Percentiles rank a stretch among this genome's conserved stretches.
phyloP scores from a whole-genome alignment of 2,113 vertebrate genomes.

The Sylvia atricapilla region DNA sequence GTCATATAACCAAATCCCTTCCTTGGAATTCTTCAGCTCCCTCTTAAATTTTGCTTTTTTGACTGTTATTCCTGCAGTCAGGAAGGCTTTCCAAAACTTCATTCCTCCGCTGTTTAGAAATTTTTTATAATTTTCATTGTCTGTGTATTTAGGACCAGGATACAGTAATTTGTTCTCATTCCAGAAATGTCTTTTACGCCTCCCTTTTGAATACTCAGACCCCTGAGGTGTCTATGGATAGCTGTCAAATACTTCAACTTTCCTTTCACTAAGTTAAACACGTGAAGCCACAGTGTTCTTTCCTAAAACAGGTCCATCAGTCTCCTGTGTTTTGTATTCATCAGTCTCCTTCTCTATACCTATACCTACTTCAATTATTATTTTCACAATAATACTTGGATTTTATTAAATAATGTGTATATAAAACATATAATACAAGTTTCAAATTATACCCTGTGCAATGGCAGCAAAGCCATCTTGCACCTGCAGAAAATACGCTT shows the following conservation, averaged over 20 bases:
- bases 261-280: background rate
- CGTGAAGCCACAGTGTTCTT: background rate
- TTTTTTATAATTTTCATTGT: background rate
- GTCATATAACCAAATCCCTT: background rate
- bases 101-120: background rate
- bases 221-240: background rate
- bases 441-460: background rate
- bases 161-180: background rate
- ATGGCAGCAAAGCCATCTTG: background rate
- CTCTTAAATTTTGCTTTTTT: background rate
- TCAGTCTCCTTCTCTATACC: background rate
- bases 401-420: background rate
- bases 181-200: background rate
- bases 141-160: background rate
- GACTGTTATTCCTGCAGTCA: background rate
- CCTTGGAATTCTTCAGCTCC: background rate
- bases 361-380: background rate
- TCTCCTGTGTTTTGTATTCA: background rate
- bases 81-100: background rate
- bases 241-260: background rate
- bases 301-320: background rate
- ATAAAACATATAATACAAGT: background rate
- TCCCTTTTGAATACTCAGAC: background rate
- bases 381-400: background rate
- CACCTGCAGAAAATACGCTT: background rate